Base-by-base conservation (phyloP, 2,797 vertebrate genomes). In the Triplophysa bombifrons region DNA sequence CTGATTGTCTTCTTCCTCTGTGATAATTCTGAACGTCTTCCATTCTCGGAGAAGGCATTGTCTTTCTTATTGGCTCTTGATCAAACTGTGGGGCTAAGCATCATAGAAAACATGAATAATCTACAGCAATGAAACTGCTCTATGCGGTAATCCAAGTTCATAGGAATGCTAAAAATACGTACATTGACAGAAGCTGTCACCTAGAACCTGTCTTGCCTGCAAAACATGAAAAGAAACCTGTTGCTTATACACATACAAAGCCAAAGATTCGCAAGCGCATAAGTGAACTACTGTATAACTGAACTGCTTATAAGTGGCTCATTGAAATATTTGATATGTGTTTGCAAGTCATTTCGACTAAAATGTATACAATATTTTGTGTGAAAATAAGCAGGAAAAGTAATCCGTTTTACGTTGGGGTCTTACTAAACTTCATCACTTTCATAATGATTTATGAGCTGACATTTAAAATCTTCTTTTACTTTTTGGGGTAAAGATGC, bases 401-500 rank as follows among this genome's bases (percentile, higher is more conserved):
- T 16, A 17, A 51, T 51, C 14, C 5, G 14, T 1, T 5, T 5
- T 51, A 38, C 1, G 34, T 14, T 48, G 46, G 13, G 13, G 46
- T 48, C 46, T 48, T 13, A 48, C 46, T 48, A 13, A 13, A 48
- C 46, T 41, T 41, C 10, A 41, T 41, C 8, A 11, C 41, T 41
- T 9, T 2, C 10, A 9, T 11, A 10, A 41, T 19, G 16, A 17
- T 2, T 3, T 27, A 6, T 27, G 12, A 27, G 20, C 14, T 65
- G 19, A 65, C 63, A 65, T 12, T 41, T 20, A 51, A 51, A 53
- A 38, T 44, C 0, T 1, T 12, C 25, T n/a, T 25, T 70, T 61
- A 97, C 96, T 94, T 97, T 97, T 86, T 95, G 95, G 0, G 96
- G 96, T 19, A 98, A 94, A 4, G 94, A 95, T 0, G 94, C 93